Conservation (phyloP, 1,140 invertebrate genomes). For the Uloborus diversus region DNA sequence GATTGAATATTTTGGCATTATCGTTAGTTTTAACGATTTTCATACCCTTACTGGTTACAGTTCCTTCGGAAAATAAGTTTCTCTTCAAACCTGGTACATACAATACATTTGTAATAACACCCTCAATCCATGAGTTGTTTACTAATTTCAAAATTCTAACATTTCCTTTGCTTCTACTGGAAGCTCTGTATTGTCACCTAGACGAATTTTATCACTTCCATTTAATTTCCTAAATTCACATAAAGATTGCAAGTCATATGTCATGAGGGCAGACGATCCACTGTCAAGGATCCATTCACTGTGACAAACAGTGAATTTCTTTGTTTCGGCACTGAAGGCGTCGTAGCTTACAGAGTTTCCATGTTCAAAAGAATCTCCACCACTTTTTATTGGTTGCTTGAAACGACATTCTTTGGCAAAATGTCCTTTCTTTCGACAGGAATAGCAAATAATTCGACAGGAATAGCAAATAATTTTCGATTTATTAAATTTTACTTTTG, state of each 20-base stretch:
- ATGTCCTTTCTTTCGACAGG: constrained; percentile 20
- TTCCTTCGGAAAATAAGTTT: not conserved
- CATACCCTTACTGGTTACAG: constrained; percentile 8
- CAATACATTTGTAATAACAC: not conserved
- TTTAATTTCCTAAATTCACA: not conserved
- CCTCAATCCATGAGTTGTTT: not conserved
- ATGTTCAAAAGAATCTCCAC: not conserved
- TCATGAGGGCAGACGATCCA: not conserved
- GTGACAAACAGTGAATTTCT: too few relatives aligned
- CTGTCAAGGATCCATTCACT: constrained; percentile 12
- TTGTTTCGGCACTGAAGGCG: not conserved
- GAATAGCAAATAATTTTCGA: not conserved
- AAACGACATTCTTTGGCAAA: not conserved
- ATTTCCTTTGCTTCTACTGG: not conserved
- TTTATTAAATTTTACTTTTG: not conserved
- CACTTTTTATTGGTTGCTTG: too few relatives aligned
- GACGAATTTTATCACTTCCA: not conserved
- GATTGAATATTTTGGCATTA: not conserved
- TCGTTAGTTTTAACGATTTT: not conserved
- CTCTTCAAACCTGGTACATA: not conserved
- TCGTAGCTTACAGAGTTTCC: not conserved
- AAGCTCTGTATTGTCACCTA: constrained; percentile 3
- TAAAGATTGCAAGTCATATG: constrained; percentile 7
- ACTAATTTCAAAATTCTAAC: constrained; percentile 13
- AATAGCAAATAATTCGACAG: too few relatives aligned